Percentiles rank a stretch among this genome's conserved stretches.
Conservation (phyloP, 1,140 invertebrate species). For the Drosophila guanche region DNA sequence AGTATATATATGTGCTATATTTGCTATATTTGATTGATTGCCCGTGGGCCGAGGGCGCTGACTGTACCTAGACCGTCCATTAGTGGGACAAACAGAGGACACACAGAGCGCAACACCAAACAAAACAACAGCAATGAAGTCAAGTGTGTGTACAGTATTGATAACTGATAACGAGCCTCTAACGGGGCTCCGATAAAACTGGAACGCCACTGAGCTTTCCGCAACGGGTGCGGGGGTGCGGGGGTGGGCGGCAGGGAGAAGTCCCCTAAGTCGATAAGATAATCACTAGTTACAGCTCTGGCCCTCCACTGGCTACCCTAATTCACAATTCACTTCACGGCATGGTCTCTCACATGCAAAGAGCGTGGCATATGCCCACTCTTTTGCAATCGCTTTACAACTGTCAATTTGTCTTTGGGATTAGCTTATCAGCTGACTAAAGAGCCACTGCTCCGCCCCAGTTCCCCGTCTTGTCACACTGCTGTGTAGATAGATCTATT, state of each 20-base stretch:
- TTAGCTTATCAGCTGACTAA: conserved; percentile 48
- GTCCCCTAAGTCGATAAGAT: conserved; percentile 33
- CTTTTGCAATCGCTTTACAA: conserved; percentile 17
- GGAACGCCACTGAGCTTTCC: conserved; percentile 33
- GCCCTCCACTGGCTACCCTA: background rate
- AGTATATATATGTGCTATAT: conserved; percentile 35
- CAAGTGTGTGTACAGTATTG: conserved; percentile 41
- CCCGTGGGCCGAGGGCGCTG: conserved; percentile 4
- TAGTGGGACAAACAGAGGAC: conserved; percentile 43
- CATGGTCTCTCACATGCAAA: conserved; percentile 1
- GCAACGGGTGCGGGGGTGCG: background rate
- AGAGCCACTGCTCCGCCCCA: background rate
- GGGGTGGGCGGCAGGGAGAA: background rate
- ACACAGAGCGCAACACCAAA: conserved; percentile 7
- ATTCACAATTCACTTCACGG: too few relatives aligned
- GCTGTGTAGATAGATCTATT: conserved; percentile 31
- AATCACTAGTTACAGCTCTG: conserved; percentile 25
- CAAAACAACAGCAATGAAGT: conserved; percentile 16
- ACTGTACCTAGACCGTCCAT: conserved; percentile 29
- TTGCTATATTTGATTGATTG: conserved; percentile 53
- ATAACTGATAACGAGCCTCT: conserved; percentile 32
- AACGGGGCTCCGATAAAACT: conserved; percentile 31
- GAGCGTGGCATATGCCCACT: too few relatives aligned
- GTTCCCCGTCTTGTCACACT: background rate
- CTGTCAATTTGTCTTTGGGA: conserved; percentile 10